Percentiles rank a stretch among this genome's conserved stretches.
Conservation (phyloP, 2,888 invertebrate genomes). For the Sphaeridia pumilis region DNA sequence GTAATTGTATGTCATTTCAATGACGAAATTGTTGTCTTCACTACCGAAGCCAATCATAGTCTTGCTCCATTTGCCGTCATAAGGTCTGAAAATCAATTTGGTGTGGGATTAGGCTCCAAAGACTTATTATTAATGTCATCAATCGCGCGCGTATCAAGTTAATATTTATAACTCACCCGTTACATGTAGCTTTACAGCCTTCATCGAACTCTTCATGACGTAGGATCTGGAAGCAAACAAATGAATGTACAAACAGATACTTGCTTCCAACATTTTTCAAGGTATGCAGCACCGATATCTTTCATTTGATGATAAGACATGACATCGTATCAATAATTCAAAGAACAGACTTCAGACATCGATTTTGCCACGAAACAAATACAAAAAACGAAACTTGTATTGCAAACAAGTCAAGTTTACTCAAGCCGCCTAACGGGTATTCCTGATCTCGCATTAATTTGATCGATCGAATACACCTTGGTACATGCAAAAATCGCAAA, state of each 20-base stretch:
- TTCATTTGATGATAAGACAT: too few relatives aligned
- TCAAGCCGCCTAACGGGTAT: too few relatives aligned
- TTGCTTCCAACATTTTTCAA: too few relatives aligned
- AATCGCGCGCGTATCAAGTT: not conserved
- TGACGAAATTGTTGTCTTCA: slow-evolving; percentile 86
- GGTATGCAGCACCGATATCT: too few relatives aligned
- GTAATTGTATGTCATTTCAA: slow-evolving; percentile 96
- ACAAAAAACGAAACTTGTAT: too few relatives aligned
- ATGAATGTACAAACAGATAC: too few relatives aligned
- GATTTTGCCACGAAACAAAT: too few relatives aligned
- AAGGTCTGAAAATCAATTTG: slow-evolving; percentile 56
- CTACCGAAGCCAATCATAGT: slow-evolving; percentile 98
- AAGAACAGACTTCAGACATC: too few relatives aligned
- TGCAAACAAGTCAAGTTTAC: too few relatives aligned
- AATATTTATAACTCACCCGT: slow-evolving; percentile 57
- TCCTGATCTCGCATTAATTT: too few relatives aligned
- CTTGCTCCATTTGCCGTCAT: slow-evolving; percentile 96
- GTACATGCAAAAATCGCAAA: not conserved
- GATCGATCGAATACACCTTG: not conserved
- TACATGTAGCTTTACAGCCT: slow-evolving; percentile 93
- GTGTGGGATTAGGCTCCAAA: not conserved
- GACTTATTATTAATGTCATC: not conserved
- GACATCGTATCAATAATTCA: too few relatives aligned
- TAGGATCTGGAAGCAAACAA: slow-evolving; percentile 51
- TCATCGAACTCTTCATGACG: slow-evolving; percentile 95